Evolutionary conservation across 2,888 invertebrate species (phyloP).

Genomic region (Lasioglossum leucozonium): DNA sequence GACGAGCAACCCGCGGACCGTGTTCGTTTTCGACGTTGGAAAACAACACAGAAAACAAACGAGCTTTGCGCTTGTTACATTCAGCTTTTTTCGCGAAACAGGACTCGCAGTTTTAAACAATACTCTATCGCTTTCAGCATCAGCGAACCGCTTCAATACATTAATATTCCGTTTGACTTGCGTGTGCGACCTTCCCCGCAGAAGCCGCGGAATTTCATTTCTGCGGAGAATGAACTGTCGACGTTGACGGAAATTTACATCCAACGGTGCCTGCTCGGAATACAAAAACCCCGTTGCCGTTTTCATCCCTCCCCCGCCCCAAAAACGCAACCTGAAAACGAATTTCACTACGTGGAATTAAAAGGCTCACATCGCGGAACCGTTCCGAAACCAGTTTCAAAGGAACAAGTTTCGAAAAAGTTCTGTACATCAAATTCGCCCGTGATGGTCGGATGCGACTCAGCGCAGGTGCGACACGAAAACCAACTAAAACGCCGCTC

Average conservation of each 20-base stretch:
- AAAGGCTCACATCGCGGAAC: background rate
- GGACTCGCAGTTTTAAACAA: background rate
- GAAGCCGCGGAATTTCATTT: background rate
- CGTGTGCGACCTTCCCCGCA: background rate
- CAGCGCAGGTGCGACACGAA: background rate
- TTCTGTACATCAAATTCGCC: background rate
- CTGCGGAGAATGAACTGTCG: background rate
- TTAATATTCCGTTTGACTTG: background rate
- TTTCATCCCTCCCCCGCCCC: background rate
- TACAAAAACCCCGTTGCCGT: background rate
- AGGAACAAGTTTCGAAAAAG: background rate
- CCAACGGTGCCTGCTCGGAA: background rate
- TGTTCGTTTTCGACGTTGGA: background rate
- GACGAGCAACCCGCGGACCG: background rate
- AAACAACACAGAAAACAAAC: background rate
- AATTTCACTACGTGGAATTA: background rate
- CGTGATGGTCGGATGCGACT: background rate
- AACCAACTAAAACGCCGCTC: background rate
- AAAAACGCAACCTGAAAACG: background rate
- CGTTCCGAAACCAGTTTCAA: background rate
- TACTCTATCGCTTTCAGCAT: background rate
- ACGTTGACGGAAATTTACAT: slow-evolving; percentile 16
- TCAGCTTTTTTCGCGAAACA: background rate
- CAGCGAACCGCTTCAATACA: background rate
- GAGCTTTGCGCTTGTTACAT: background rate